Evolutionary conservation across 2,797 vertebrate genomes (phyloP).

Genomic region (Phataginus tetradactyla): DNA sequence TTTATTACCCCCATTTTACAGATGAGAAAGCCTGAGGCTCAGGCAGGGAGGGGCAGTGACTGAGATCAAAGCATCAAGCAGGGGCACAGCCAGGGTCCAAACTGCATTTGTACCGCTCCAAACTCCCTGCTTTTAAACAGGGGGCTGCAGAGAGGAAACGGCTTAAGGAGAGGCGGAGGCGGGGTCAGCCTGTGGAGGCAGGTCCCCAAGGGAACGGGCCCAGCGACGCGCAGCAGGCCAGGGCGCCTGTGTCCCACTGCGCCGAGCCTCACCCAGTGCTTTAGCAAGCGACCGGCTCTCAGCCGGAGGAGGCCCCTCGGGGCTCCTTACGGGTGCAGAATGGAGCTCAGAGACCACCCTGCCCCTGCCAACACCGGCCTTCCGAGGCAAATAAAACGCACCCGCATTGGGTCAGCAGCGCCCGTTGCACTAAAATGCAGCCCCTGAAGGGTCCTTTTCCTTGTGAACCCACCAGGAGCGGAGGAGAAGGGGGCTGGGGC

Average conservation of each 20-base stretch:
- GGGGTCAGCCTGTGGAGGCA: neutral
- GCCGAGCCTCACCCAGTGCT: neutral
- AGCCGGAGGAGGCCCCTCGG: neutral
- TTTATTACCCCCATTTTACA: neutral
- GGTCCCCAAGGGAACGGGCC: neutral
- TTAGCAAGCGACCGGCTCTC: neutral
- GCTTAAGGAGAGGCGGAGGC: neutral
- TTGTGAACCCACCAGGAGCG: slow-evolving; percentile 91
- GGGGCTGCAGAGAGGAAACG: neutral
- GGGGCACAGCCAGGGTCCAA: neutral
- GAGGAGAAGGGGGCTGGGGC: slow-evolving; percentile 91
- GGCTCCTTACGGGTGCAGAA: neutral
- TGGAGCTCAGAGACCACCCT: neutral
- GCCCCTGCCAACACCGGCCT: neutral
- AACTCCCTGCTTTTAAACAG: neutral
- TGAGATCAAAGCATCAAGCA: neutral
- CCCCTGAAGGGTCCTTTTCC: neutral
- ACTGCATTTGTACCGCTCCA: neutral
- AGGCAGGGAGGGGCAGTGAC: neutral
- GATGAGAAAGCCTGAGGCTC: neutral
- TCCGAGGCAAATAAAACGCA: neutral
- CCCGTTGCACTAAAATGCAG: neutral
- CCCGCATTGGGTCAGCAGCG: neutral
- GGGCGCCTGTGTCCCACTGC: neutral
- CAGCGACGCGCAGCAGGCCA: neutral